phyloP scores from a whole-genome alignment of 2,113 vertebrate species.

The Toxotes chatareus region DNA sequence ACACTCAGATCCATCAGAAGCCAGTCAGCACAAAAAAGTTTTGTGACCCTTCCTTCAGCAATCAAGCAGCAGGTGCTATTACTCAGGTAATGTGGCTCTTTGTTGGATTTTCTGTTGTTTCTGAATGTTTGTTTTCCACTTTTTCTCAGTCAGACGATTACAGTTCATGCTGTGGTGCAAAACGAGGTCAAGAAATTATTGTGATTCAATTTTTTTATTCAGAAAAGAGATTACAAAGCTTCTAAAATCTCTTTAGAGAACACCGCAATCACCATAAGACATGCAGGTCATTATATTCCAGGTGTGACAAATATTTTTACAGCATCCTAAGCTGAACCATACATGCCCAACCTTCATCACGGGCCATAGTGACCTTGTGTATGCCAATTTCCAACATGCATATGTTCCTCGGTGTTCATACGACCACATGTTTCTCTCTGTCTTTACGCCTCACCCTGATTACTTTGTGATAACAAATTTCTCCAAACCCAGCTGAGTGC shows the following conservation, averaged over 20 bases:
- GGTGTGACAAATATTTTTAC: neutral
- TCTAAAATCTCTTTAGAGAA: neutral
- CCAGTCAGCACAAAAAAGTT: constrained; percentile 39
- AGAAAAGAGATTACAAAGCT: neutral
- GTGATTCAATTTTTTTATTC: neutral
- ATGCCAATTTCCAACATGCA: neutral
- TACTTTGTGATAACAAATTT: neutral
- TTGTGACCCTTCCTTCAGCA: constrained; percentile 55
- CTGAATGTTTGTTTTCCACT: neutral
- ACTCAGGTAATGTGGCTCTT: constrained; percentile 48
- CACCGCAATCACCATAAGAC: neutral
- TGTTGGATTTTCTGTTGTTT: neutral
- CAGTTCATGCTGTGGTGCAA: neutral
- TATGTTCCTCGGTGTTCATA: fast-evolving
- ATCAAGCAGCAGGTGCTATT: constrained; percentile 43
- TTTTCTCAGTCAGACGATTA: neutral
- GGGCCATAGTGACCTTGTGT: neutral
- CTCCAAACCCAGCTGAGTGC: neutral
- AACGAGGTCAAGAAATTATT: constrained; percentile 1
- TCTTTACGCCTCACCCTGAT: neutral
- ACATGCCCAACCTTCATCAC: neutral
- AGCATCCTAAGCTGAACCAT: neutral
- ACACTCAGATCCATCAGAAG: neutral
- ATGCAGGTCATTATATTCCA: neutral
- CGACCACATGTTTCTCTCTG: neutral